These are phyloP conservation scores for Megalops atlanticus DNA, from an alignment of 2,113 vertebrate genomes.

Conservation along the genomic window DNA sequence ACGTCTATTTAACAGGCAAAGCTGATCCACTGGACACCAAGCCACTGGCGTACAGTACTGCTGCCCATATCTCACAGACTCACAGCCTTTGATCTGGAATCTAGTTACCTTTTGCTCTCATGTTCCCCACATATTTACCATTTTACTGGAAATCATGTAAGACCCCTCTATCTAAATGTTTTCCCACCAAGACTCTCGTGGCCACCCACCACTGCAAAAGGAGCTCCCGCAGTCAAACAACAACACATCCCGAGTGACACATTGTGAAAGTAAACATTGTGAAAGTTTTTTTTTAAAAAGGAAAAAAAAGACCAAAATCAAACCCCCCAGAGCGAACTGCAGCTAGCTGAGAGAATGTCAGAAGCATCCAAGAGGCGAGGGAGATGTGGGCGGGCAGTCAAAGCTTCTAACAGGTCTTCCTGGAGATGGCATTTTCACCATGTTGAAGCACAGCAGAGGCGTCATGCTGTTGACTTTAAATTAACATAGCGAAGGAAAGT, in stretches of 20 bases:
- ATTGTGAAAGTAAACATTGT: too few relatives aligned
- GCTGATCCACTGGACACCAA: neutral
- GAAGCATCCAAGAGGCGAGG: neutral
- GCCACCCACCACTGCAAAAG: neutral
- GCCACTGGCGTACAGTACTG: too few relatives aligned
- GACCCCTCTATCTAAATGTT: neutral
- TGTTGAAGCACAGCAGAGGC: too few relatives aligned
- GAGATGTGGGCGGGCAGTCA: neutral
- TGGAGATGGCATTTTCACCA: neutral
- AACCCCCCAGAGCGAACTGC: neutral
- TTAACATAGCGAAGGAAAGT: too few relatives aligned
- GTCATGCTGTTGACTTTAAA: too few relatives aligned
- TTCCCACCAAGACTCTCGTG: too few relatives aligned
- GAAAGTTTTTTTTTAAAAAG: too few relatives aligned
- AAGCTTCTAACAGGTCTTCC: neutral
- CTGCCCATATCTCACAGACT: neutral
- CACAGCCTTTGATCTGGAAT: neutral
- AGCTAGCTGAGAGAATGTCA: neutral
- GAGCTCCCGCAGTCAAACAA: neutral
- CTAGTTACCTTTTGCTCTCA: neutral
- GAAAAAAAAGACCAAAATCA: neutral
- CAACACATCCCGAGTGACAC: neutral
- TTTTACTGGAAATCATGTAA: neutral
- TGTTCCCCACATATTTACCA: neutral
- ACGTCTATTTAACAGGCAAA: neutral